Evolutionary conservation across 2,797 vertebrate genomes (phyloP).

Genomic region (Halcyon chelicuti): DNA sequence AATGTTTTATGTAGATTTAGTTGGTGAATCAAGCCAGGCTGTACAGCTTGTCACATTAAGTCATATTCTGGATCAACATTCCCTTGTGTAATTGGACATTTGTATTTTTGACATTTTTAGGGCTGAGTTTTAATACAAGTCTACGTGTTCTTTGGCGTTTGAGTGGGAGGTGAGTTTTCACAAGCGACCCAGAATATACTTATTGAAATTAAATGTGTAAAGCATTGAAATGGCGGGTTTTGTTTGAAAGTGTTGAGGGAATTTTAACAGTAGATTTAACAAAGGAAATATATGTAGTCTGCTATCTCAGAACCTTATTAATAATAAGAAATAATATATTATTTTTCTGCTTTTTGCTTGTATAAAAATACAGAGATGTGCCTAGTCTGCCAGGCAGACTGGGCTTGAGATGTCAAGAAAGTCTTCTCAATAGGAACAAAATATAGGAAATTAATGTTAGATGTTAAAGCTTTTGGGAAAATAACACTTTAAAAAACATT

Average conservation of each 20-base stretch:
- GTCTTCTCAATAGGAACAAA: background rate
- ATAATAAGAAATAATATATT: background rate
- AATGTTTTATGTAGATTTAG: background rate
- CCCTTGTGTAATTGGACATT: background rate
- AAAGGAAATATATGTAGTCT: background rate
- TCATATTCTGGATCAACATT: background rate
- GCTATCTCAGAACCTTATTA: background rate
- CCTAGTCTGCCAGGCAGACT: background rate
- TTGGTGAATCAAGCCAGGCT: background rate
- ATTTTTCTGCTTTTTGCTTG: background rate
- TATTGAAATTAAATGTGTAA: background rate
- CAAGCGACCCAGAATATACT: background rate
- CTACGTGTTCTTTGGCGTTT: background rate
- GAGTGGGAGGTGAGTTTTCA: conserved; percentile 16
- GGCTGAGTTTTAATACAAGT: background rate
- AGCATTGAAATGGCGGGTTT: background rate
- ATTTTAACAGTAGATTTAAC: conserved; percentile 20
- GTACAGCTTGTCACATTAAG: background rate
- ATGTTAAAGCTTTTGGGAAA: background rate
- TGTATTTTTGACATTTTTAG: conserved; percentile 25
- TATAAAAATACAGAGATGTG: background rate
- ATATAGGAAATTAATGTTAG: background rate
- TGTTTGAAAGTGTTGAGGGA: background rate
- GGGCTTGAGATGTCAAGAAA: background rate
- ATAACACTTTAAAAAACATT: background rate